A percentile compares a stretch with the other conserved stretches of the same genome.
These are phyloP conservation scores for Myodes glareolus DNA, from an alignment of 2,113 vertebrate species.

Conservation along the genomic window DNA sequence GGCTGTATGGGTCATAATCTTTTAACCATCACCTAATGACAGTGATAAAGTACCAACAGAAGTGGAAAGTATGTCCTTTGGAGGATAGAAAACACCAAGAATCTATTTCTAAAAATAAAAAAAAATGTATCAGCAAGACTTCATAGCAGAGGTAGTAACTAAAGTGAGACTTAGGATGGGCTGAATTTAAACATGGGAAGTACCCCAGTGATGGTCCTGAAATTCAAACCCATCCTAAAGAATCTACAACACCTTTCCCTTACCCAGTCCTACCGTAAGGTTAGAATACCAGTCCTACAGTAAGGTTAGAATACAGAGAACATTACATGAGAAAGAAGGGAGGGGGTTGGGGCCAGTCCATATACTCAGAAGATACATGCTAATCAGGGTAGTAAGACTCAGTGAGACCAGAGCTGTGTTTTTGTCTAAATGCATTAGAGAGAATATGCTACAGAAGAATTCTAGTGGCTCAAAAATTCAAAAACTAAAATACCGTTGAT, in stretches of 20 bases:
- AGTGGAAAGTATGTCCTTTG: neutral
- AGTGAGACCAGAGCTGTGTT: neutral
- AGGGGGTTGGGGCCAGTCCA: neutral
- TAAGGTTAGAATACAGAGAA: neutral
- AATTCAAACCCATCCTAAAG: neutral
- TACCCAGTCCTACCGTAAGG: neutral
- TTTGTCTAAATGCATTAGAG: neutral
- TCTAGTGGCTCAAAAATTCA: neutral
- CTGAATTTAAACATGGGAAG: neutral
- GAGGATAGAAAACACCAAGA: neutral
- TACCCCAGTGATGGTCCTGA: neutral
- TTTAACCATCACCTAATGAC: neutral
- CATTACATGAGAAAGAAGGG: neutral
- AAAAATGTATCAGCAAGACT: neutral
- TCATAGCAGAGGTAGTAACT: neutral
- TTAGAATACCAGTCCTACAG: neutral
- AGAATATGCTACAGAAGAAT: neutral
- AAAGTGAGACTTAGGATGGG: neutral
- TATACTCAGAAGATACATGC: neutral
- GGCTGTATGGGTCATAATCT: neutral
- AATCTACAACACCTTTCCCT: neutral
- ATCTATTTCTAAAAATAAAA: neutral
- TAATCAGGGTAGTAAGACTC: neutral
- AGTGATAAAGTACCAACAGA: neutral
- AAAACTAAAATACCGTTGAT: neutral